Conservation (phyloP, 2,888 invertebrate genomes). For the Cosmopolites sordidus region DNA sequence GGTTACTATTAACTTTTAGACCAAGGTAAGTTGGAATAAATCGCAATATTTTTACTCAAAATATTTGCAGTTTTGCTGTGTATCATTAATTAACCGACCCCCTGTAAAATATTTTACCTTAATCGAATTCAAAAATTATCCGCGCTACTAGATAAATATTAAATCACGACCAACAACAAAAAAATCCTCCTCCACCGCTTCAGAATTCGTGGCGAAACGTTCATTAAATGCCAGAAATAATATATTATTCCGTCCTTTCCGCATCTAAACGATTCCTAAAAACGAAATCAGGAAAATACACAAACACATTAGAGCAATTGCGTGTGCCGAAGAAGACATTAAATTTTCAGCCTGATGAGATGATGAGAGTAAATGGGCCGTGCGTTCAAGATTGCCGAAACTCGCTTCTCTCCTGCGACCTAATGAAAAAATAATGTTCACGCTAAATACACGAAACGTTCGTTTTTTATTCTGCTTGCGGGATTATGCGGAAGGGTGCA, state of each 20-base stretch:
- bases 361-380: slow-evolving; percentile 47
- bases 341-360: slow-evolving; percentile 47
- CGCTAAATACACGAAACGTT: slow-evolving; percentile 16
- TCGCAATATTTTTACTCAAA: too few species aligned
- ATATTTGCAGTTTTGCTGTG: too few species aligned
- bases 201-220: background rate
- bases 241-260: slow-evolving; percentile 2
- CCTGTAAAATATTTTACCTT: too few species aligned
- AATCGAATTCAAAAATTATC: too few species aligned
- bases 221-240: slow-evolving; percentile 2
- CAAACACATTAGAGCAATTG: slow-evolving; percentile 46
- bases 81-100: too few species aligned
- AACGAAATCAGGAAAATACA: slow-evolving; percentile 39
- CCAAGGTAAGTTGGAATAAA: too few species aligned
- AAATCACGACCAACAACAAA: too few species aligned
- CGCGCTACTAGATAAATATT: too few species aligned
- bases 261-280: slow-evolving; percentile 13
- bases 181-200: too few species aligned
- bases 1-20: too few species aligned
- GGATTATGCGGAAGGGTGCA: slow-evolving; percentile 12
- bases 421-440: slow-evolving; percentile 39
- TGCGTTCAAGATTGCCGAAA: slow-evolving; percentile 44
- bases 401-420: slow-evolving; percentile 22
- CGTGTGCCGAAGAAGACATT: slow-evolving; percentile 46
- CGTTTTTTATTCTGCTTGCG: slow-evolving; percentile 15